Evolutionary conservation across 2,888 invertebrate species (phyloP).

Genomic region (Lasius fuliginosus): DNA sequence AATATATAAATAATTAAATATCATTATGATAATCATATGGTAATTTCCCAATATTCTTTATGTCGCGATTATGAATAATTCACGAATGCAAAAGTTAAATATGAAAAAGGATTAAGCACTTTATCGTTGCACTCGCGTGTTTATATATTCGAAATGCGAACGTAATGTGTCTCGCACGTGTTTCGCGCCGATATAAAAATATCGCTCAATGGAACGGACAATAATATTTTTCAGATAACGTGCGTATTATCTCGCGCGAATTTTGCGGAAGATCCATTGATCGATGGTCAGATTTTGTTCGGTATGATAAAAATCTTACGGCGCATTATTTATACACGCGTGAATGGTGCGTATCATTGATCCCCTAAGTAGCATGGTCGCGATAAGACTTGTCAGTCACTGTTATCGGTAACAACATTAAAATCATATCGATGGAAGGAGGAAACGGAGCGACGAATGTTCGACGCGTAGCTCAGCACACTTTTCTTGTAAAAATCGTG

Average conservation of each 20-base stretch:
- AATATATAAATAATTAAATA: constrained; percentile 3
- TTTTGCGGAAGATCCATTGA: constrained; percentile 46
- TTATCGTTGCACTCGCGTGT: background rate
- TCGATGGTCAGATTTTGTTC: constrained; percentile 11
- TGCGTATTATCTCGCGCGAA: constrained; percentile 47
- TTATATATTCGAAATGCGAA: background rate
- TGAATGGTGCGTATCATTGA: constrained; percentile 7
- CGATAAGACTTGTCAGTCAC: constrained; percentile 19
- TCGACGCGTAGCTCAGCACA: constrained; percentile 11
- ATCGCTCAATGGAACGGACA: constrained; percentile 41
- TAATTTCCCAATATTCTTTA: background rate
- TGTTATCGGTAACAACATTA: constrained; percentile 32
- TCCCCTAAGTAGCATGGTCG: background rate
- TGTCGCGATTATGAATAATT: background rate
- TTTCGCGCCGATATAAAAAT: constrained; percentile 23
- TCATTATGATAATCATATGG: background rate
- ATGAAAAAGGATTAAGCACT: constrained; percentile 1
- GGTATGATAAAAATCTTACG: background rate
- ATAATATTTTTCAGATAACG: constrained; percentile 52
- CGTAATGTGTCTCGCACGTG: background rate
- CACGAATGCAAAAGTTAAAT: background rate
- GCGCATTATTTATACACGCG: constrained; percentile 16
- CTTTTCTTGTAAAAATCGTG: constrained; percentile 43
- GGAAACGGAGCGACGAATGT: constrained; percentile 22
- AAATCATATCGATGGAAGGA: constrained; percentile 12